phyloP scores from a whole-genome alignment of 2,888 invertebrate genomes.

The Scotopteryx bipunctaria region DNA sequence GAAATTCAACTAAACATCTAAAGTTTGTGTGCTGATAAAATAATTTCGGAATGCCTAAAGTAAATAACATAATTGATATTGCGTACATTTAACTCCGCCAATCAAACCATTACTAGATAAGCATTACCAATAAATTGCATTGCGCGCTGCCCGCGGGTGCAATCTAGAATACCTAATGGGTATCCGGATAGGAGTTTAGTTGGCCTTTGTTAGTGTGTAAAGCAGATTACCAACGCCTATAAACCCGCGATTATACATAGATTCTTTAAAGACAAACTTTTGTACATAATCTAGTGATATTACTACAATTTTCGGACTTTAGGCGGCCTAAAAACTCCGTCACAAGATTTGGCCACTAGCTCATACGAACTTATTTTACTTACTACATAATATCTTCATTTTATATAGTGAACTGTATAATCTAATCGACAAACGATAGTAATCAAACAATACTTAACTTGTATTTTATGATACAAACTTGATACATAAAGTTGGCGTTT shows the following conservation, averaged over 20 bases:
- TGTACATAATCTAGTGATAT: no score
- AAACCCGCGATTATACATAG: not conserved
- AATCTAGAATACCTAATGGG: slow-evolving; percentile 67
- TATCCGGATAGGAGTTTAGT: slow-evolving; percentile 61
- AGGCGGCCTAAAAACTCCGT: no score
- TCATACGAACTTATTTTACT: no score
- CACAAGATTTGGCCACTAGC: no score
- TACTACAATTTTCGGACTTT: no score
- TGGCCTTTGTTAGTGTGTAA: not conserved
- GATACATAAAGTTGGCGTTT: no score
- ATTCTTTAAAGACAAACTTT: no score
- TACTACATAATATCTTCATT: no score
- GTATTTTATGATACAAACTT: no score
- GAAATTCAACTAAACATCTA: no score
- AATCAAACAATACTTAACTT: no score
- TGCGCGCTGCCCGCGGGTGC: slow-evolving; percentile 47
- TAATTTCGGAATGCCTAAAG: slow-evolving; percentile 17
- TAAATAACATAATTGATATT: slow-evolving; percentile 25
- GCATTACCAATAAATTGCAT: slow-evolving; percentile 44
- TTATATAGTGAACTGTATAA: not conserved
- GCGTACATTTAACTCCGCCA: slow-evolving; percentile 27
- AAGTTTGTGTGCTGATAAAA: slow-evolving; percentile 4
- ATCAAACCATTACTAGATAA: slow-evolving; percentile 45
- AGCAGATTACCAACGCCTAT: not conserved
- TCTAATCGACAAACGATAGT: no score